phyloP scores from a whole-genome alignment of 2,113 vertebrate genomes.

The Zootoca vivipara region DNA sequence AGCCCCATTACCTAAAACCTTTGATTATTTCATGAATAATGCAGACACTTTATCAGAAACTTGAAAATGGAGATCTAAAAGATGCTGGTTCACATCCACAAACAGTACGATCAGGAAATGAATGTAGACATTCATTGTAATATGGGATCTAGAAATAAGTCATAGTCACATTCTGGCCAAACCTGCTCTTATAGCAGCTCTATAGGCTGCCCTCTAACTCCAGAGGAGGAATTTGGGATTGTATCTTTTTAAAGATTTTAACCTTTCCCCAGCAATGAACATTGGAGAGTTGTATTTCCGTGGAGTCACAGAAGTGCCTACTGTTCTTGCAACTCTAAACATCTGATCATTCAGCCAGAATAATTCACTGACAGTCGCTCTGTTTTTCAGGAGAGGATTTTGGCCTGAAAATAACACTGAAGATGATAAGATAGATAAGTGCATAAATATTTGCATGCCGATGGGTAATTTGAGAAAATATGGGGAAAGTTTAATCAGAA shows the following conservation, averaged over 20 bases:
- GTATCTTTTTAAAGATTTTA: background rate
- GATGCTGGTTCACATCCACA: too few relatives aligned
- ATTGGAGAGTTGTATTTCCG: too few relatives aligned
- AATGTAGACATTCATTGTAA: background rate
- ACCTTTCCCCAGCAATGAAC: background rate
- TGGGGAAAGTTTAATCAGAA: constrained; percentile 27
- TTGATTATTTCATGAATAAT: background rate
- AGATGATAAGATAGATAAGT: constrained; percentile 9
- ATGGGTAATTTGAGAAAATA: constrained; percentile 34
- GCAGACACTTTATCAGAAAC: too few relatives aligned
- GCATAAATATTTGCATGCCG: constrained; percentile 39
- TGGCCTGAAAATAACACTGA: constrained; percentile 42
- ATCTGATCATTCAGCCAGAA: constrained; percentile 3
- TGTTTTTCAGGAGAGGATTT: constrained; percentile 19
- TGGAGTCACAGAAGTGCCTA: background rate
- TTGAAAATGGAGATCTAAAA: too few relatives aligned
- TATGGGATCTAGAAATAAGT: background rate
- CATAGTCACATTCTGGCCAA: background rate
- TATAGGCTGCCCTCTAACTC: background rate
- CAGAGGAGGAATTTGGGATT: background rate
- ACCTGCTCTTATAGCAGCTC: background rate
- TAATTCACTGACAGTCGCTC: constrained; percentile 1
- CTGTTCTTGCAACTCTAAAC: background rate
- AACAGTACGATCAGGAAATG: background rate
- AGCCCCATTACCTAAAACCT: background rate